These are phyloP conservation scores for Pycnomerus fuliginosus DNA, from an alignment of 2,888 invertebrate genomes.

Conservation along the genomic window DNA sequence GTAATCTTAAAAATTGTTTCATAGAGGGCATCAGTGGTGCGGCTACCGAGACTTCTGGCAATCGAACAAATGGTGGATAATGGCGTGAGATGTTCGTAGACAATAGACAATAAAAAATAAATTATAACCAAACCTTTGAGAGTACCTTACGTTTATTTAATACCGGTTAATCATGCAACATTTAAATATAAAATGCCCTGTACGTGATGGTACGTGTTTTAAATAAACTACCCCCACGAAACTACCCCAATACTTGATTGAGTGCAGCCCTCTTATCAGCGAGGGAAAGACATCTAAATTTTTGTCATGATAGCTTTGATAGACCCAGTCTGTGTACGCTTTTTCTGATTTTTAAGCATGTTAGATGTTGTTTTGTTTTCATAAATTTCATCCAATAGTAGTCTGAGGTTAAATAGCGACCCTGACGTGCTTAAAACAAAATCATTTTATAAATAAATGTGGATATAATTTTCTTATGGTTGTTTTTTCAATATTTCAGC, in stretches of 20 bases:
- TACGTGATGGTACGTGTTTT: constrained; percentile 51
- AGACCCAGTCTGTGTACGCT: neutral
- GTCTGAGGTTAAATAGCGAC: constrained; percentile 32
- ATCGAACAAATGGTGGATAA: constrained; percentile 46
- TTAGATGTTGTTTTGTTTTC: constrained; percentile 28
- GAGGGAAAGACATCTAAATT: constrained; percentile 15
- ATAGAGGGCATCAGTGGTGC: constrained; percentile 6
- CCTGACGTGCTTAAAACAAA: constrained; percentile 42
- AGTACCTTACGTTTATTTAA: constrained; percentile 54
- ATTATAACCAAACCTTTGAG: constrained; percentile 53
- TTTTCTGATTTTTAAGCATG: constrained; percentile 36
- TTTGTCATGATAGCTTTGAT: constrained; percentile 17
- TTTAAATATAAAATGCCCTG: constrained; percentile 55
- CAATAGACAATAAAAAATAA: constrained; percentile 53
- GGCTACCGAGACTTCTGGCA: constrained; percentile 40
- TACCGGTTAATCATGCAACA: constrained; percentile 55
- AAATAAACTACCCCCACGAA: constrained; percentile 35
- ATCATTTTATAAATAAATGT: constrained; percentile 20
- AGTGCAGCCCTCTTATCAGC: constrained; percentile 25
- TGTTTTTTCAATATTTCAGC: constrained; percentile 53
- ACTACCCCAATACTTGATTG: constrained; percentile 32
- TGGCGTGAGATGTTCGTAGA: constrained; percentile 52
- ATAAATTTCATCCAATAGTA: constrained; percentile 9
- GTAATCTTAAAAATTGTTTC: constrained; percentile 4
- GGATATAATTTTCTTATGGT: constrained; percentile 30